A percentile compares a stretch with the other conserved stretches of the same genome.
phyloP scores from a whole-genome alignment of 2,888 invertebrate species.

The Drosophila aldrichi region DNA sequence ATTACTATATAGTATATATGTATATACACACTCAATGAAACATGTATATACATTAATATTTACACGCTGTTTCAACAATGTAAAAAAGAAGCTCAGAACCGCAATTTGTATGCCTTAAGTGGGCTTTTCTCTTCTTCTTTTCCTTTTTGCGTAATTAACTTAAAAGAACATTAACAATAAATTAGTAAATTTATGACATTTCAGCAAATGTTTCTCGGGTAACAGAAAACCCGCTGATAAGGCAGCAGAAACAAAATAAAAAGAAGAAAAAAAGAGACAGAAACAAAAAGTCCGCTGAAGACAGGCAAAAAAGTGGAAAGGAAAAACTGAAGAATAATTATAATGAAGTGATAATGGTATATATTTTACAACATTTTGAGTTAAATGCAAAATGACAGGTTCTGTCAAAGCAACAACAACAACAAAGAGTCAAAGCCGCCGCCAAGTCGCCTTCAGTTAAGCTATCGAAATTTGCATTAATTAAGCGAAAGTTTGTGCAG shows the following conservation, averaged over 20 bases:
- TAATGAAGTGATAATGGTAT: slow-evolving; percentile 71
- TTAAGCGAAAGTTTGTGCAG: slow-evolving; percentile 33
- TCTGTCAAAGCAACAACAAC: slow-evolving; percentile 41
- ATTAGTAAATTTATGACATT: slow-evolving; percentile 71
- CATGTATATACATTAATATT: background rate
- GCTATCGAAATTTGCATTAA: slow-evolving; percentile 62
- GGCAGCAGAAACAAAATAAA: slow-evolving; percentile 26
- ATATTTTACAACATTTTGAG: slow-evolving; percentile 61
- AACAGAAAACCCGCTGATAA: slow-evolving; percentile 61
- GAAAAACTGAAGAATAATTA: slow-evolving; percentile 53
- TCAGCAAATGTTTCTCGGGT: slow-evolving; percentile 54
- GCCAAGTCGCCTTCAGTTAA: slow-evolving; percentile 23
- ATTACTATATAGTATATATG: background rate
- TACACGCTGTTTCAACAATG: slow-evolving; percentile 24
- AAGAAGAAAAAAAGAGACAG: background rate
- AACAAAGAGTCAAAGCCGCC: slow-evolving; percentile 44
- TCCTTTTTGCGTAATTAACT: slow-evolving; percentile 68
- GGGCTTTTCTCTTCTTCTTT: slow-evolving; percentile 33
- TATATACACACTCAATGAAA: background rate
- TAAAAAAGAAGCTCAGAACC: slow-evolving; percentile 18
- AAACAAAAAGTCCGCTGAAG: slow-evolving; percentile 29
- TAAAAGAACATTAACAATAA: slow-evolving; percentile 70
- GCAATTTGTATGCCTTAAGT: slow-evolving; percentile 53
- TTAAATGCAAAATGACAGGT: slow-evolving; percentile 70
- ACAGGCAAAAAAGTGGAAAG: slow-evolving; percentile 26